Evolutionary conservation across 2,888 invertebrate genomes (phyloP).

Genomic region (Netelia melanura): DNA sequence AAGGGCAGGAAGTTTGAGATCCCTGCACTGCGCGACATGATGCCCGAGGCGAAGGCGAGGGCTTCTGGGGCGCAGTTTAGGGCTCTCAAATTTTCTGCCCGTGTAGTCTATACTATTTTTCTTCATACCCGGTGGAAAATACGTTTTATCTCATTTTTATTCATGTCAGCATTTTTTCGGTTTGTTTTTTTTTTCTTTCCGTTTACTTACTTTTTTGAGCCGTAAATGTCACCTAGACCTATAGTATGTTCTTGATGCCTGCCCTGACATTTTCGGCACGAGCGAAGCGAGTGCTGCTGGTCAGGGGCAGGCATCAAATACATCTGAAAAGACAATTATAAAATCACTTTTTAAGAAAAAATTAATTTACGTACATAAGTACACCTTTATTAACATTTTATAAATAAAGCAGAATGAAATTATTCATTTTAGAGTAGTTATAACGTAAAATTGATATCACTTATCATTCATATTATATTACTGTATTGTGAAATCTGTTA

Average conservation of each 20-base stretch:
- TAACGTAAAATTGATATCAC: conserved; percentile 26
- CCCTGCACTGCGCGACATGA: conserved; percentile 1
- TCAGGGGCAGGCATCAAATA: conserved; percentile 56
- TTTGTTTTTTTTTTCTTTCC: conserved; percentile 5
- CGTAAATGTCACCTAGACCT: conserved; percentile 1
- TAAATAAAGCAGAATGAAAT: conserved; percentile 40
- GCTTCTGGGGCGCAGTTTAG: conserved; percentile 22
- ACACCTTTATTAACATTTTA: conserved; percentile 2
- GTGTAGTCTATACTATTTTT: conserved; percentile 57
- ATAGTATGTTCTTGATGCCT: neutral
- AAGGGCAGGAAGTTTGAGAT: conserved; percentile 17
- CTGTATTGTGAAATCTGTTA: conserved; percentile 4
- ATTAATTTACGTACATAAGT: conserved; percentile 26
- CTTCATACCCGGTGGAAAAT: conserved; percentile 51
- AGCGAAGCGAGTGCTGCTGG: conserved; percentile 18
- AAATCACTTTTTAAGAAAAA: conserved; percentile 14
- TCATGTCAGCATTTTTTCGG: conserved; percentile 5
- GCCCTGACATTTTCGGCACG: too few species aligned
- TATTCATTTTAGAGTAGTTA: conserved; percentile 37
- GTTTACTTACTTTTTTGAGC: neutral
- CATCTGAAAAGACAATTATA: conserved; percentile 30
- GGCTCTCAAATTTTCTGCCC: conserved; percentile 55
- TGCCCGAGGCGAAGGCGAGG: too few species aligned
- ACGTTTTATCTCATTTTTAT: conserved; percentile 18
- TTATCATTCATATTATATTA: conserved; percentile 39